Evolutionary conservation across 2,888 invertebrate species (phyloP).

Genomic region (Tuberolachnus salignus): DNA sequence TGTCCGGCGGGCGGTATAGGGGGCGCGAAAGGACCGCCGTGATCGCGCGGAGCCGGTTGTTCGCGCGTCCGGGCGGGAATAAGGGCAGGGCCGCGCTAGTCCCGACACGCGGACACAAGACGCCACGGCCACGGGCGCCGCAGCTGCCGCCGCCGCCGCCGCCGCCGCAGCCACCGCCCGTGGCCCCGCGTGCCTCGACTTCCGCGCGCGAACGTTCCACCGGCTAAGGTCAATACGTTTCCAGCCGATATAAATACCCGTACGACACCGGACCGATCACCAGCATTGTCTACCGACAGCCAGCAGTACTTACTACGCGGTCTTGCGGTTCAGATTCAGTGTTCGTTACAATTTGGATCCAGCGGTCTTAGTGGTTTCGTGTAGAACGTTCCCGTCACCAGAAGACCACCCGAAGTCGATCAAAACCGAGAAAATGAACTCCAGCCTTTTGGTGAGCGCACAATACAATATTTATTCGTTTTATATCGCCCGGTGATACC

Average conservation of each 20-base stretch:
- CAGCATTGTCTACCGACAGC: constrained; percentile 30
- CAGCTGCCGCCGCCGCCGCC: not conserved
- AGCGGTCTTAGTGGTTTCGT: constrained; percentile 36
- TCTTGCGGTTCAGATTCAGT: constrained; percentile 14
- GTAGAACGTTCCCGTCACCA: constrained; percentile 1
- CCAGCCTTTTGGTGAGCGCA: constrained; percentile 21
- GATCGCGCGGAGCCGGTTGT: not conserved
- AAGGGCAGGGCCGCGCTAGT: constrained; percentile 13
- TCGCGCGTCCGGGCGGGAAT: not conserved
- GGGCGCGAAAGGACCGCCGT: too few species aligned
- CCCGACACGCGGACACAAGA: constrained; percentile 24
- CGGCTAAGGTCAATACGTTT: constrained; percentile 29
- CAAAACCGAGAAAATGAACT: constrained; percentile 24
- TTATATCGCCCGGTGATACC: too few species aligned
- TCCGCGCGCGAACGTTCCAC: constrained; percentile 10
- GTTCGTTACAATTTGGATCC: not conserved
- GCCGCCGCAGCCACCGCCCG: too few species aligned
- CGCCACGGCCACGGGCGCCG: constrained; percentile 13
- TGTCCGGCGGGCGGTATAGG: too few species aligned
- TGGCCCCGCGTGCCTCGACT: constrained; percentile 25
- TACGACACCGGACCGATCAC: not conserved
- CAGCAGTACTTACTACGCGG: not conserved
- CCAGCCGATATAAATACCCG: constrained; percentile 24
- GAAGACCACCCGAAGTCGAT: constrained; percentile 39
- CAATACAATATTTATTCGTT: too few species aligned